These are phyloP conservation scores for Chaitophorus viminalis DNA, from an alignment of 2,888 invertebrate genomes.

Conservation along the genomic window DNA sequence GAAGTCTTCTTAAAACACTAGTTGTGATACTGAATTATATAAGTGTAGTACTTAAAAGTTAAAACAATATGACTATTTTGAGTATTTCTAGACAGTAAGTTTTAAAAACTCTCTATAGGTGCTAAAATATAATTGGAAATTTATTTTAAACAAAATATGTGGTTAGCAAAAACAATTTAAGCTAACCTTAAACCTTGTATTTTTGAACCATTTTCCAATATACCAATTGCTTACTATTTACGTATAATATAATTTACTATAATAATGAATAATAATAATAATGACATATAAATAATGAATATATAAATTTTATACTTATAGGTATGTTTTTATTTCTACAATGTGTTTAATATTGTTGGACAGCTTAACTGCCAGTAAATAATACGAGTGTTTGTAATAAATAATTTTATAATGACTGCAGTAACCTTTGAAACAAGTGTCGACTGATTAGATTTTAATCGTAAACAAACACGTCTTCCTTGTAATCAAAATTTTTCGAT, in stretches of 20 bases:
- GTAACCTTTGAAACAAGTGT: constrained; percentile 35
- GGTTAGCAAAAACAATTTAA: neutral
- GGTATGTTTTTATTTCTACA: neutral
- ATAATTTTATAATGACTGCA: neutral
- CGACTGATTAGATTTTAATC: constrained; percentile 34
- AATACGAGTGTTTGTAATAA: neutral
- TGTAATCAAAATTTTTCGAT: constrained; percentile 6
- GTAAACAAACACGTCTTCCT: constrained; percentile 14
- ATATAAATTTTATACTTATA: neutral
- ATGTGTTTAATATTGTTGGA: neutral
- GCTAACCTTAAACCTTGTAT: too few species aligned
- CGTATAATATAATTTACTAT: neutral
- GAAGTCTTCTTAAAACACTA: neutral
- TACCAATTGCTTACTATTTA: neutral
- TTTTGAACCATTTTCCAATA: too few species aligned
- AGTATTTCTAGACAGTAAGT: neutral
- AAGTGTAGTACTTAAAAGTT: too few species aligned
- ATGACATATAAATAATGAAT: neutral
- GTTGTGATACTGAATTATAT: neutral
- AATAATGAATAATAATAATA: neutral
- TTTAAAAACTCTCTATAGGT: neutral
- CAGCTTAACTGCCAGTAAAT: constrained; percentile 13
- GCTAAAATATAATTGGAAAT: neutral
- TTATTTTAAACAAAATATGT: neutral
- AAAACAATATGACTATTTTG: neutral